phyloP scores from a whole-genome alignment of 2,797 vertebrate genomes.

The Cyclopterus lumpus region DNA sequence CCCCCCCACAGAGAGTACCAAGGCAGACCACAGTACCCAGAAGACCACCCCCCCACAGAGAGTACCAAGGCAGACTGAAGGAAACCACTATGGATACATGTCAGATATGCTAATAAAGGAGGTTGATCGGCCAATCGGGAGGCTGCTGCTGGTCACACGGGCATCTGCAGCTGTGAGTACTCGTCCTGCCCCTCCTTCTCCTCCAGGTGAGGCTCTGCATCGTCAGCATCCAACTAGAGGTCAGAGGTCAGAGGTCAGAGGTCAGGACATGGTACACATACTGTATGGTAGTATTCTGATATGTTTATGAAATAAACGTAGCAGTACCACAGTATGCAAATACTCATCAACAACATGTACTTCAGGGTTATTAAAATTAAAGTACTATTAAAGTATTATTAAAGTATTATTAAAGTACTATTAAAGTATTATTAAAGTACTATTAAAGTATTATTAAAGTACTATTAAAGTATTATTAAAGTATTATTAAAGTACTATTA shows the following conservation, averaged over 20 bases:
- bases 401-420: too few species aligned
- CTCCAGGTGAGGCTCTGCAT: conserved; percentile 87
- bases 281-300: not conserved
- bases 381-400: too few species aligned
- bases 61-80: not conserved
- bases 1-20: too few species aligned
- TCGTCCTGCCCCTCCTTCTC: conserved; percentile 90
- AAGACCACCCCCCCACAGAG: too few species aligned
- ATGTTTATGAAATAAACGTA: not conserved
- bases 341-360: too few species aligned
- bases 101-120: conserved; percentile 6
- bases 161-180: conserved; percentile 92
- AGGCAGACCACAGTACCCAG: not conserved
- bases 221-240: conserved; percentile 88
- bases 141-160: conserved; percentile 78
- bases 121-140: conserved; percentile 3
- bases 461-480: too few species aligned
- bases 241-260: not conserved
- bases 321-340: too few species aligned
- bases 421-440: too few species aligned
- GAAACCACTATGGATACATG: not conserved
- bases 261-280: not conserved
- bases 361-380: too few species aligned
- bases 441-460: too few species aligned
- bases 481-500: too few species aligned